Conservation (phyloP, 2,888 invertebrate genomes). For the Trisateles emortualis region DNA sequence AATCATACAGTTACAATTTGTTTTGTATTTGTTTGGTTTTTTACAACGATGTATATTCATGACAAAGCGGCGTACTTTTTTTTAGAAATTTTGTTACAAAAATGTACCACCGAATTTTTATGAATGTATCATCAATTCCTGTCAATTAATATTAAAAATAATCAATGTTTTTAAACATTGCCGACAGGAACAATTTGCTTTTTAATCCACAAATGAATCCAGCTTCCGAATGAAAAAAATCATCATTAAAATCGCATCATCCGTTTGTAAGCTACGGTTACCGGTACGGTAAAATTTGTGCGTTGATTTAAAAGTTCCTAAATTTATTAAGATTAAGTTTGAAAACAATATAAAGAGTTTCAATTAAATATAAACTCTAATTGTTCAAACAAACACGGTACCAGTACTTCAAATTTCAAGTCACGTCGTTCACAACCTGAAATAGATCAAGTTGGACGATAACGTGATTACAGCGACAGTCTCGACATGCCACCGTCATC, state of each 20-base stretch:
- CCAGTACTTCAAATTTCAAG: not conserved
- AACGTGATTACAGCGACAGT: not conserved
- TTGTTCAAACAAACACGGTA: not conserved
- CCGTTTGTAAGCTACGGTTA: too few relatives aligned
- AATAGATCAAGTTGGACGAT: not conserved
- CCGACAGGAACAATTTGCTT: too few relatives aligned
- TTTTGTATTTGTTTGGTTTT: not conserved
- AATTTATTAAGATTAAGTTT: not conserved
- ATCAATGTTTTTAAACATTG: not conserved
- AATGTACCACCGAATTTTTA: not conserved
- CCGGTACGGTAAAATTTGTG: too few relatives aligned
- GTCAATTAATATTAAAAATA: not conserved
- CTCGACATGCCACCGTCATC: not conserved
- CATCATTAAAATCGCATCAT: too few relatives aligned
- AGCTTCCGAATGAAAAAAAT: too few relatives aligned
- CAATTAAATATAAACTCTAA: not conserved
- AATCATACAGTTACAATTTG: constrained; percentile 1
- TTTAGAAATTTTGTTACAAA: not conserved
- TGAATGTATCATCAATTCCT: not conserved
- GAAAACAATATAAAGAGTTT: not conserved
- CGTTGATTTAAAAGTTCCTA: too few relatives aligned
- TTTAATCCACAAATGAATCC: too few relatives aligned
- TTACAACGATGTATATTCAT: not conserved
- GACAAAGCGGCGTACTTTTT: not conserved
- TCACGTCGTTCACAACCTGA: not conserved